Conservation (phyloP, 1,140 invertebrate species). For the Antheraea pernyi region DNA sequence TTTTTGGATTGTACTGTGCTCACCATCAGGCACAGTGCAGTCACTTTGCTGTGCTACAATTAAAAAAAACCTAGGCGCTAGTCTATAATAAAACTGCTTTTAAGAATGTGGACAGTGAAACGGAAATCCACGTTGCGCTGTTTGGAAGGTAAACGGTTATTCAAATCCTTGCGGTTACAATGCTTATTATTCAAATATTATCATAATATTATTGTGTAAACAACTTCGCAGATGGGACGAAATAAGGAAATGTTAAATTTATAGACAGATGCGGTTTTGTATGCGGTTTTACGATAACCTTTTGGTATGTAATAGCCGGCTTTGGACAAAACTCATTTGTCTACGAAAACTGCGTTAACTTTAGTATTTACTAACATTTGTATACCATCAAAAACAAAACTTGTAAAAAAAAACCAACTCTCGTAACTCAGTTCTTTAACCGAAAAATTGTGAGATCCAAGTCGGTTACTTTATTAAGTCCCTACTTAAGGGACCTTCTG, state of each 20-base stretch:
- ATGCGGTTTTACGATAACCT: constrained; percentile 3
- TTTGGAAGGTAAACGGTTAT: constrained; percentile 50
- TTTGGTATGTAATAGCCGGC: neutral
- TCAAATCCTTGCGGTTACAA: constrained; percentile 42
- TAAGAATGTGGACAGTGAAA: neutral
- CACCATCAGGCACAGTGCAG: too few species aligned
- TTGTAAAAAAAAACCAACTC: too few species aligned
- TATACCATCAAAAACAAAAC: too few species aligned
- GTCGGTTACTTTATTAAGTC: too few species aligned
- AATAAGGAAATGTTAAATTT: constrained; percentile 54
- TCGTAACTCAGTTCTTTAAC: too few species aligned
- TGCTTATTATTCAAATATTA: constrained; percentile 55
- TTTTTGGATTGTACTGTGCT: too few species aligned
- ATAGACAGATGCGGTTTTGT: constrained; percentile 2
- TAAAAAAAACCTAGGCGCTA: too few species aligned
- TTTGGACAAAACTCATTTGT: neutral
- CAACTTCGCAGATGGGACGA: constrained; percentile 40
- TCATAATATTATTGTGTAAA: constrained; percentile 27
- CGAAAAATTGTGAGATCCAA: too few species aligned
- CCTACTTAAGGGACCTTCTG: too few species aligned
- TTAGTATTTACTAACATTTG: neutral
- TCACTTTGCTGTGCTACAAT: too few species aligned
- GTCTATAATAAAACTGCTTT: too few species aligned
- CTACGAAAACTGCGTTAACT: neutral
- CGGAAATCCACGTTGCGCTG: constrained; percentile 25